Percentiles rank a stretch among this genome's conserved stretches.
phyloP scores from a whole-genome alignment of 2,113 vertebrate species.

The Poeciliopsis prolifica region DNA sequence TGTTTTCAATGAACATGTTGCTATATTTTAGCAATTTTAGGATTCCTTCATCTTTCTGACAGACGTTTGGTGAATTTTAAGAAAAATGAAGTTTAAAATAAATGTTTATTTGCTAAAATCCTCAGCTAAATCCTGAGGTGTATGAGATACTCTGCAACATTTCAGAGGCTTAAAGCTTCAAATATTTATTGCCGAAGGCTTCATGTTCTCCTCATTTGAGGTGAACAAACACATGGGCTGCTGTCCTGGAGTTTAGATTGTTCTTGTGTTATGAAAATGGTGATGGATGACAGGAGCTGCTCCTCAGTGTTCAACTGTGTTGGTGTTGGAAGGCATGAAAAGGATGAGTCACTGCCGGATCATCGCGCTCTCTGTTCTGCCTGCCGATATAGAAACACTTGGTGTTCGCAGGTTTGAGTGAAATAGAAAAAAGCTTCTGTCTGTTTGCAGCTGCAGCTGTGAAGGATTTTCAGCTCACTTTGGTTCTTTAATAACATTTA shows the following conservation, averaged over 20 bases:
- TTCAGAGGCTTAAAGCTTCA: constrained; percentile 1
- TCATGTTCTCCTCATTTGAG: not conserved
- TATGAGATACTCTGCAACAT: not conserved
- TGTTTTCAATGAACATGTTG: too few relatives aligned
- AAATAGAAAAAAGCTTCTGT: constrained; percentile 1
- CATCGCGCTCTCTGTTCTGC: constrained; percentile 19
- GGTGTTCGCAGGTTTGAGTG: constrained; percentile 27
- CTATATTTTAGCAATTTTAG: too few relatives aligned
- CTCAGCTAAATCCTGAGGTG: not conserved
- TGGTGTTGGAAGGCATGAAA: constrained; percentile 62
- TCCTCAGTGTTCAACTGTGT: constrained; percentile 53
- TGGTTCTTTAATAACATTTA: not conserved
- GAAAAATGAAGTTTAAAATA: too few relatives aligned
- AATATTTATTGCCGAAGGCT: not conserved
- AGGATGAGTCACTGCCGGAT: constrained; percentile 63
- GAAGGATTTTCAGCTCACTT: not conserved
- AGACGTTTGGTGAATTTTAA: too few relatives aligned
- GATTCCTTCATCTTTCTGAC: too few relatives aligned
- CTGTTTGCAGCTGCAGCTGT: constrained; percentile 3
- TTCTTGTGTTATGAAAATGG: constrained; percentile 23
- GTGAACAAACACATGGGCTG: constrained; percentile 7
- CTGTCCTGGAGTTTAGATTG: constrained; percentile 21
- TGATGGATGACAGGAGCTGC: constrained; percentile 19
- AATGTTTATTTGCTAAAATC: too few relatives aligned
- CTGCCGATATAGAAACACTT: constrained; percentile 60